Conservation (phyloP, 2,888 invertebrate genomes). For the Polylopha cassiicola region DNA sequence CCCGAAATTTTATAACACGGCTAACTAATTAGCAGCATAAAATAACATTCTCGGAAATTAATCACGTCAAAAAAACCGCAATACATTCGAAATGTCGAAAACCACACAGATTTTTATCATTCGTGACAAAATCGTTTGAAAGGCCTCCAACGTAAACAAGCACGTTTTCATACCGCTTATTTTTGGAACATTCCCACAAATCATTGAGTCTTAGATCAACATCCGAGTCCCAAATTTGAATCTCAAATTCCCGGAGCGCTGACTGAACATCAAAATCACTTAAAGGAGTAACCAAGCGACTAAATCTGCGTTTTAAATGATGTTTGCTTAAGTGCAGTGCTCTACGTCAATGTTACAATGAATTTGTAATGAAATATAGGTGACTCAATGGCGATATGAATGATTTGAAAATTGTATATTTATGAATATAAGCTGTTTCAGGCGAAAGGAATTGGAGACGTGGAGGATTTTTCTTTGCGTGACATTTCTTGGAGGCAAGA, state of each 20-base stretch:
- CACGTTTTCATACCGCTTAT: conserved; percentile 12
- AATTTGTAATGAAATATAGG: conserved; percentile 13
- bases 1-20: too few relatives aligned
- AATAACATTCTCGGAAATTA: conserved; percentile 13
- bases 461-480: too few relatives aligned
- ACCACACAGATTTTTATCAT: conserved; percentile 6
- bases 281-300: conserved; percentile 34
- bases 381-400: too few relatives aligned
- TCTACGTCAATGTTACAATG: conserved; percentile 18
- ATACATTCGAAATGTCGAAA: conserved; percentile 12
- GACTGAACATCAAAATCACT: conserved; percentile 37
- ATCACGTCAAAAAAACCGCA: conserved; percentile 11
- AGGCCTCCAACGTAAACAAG: conserved; percentile 20
- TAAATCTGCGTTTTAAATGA: conserved; percentile 48
- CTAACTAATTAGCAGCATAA: conserved; percentile 8
- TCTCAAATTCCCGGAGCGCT: conserved; percentile 16
- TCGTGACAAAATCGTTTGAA: conserved; percentile 5
- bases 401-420: too few relatives aligned
- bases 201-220: conserved; percentile 23
- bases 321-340: conserved; percentile 38
- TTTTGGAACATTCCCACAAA: conserved; percentile 21
- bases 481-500: too few relatives aligned
- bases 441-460: too few relatives aligned
- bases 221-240: conserved; percentile 24
- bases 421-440: too few relatives aligned